Evolutionary conservation across 2,113 vertebrate species (phyloP), one percentile per base, ranked within the genome.

Genomic region (Cheirogaleus medius): DNA sequence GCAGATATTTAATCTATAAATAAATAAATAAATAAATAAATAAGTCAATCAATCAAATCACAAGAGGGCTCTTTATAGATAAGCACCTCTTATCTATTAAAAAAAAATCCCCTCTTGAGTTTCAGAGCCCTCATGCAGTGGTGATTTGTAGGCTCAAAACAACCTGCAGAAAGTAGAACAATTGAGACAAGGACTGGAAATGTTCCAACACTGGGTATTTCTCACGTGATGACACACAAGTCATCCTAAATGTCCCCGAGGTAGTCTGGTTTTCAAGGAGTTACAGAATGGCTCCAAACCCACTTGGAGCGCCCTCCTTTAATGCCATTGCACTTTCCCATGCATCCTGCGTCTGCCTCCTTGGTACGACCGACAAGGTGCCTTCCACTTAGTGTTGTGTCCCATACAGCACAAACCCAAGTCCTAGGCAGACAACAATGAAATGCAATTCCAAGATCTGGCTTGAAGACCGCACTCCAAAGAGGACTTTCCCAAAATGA

Each of bases 261-360:
- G 97, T 98, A 98, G 98, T 97, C 97, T 98, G 93, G 95, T 97
- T 94, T 97, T 84, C 96, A 84, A 94, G 96, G 80, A 95, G 90
- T 95, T 93, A 77, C 44, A 87, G 95, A 90, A 71, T n/a, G 29
- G 89, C 97, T 98, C 96, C 96, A 74, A 56, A 90, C n/a, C 42
- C 80, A 52, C 95, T 42, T 47, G 94, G 89, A 95, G 66, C 86
- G 37, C 71, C 49, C 78, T 95, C 73, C 81, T 91, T 58, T 42
- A 91, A 97, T 89, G 80, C 69, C 96, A 93, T 58, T 94, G 96
- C 94, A 97, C 89, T 54, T 80, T 18, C 58, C 94, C 92, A 76
- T 0, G 9, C 15, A 25, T 92, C 54, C 56, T 64, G 90, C 3
- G 15, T 64, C 83, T 89, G 88, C 68, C 37, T 88, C 39, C 73